Percentiles rank a stretch among this genome's conserved stretches.
Conservation (phyloP, 2,113 vertebrate species). For the Coreoperca whiteheadi region DNA sequence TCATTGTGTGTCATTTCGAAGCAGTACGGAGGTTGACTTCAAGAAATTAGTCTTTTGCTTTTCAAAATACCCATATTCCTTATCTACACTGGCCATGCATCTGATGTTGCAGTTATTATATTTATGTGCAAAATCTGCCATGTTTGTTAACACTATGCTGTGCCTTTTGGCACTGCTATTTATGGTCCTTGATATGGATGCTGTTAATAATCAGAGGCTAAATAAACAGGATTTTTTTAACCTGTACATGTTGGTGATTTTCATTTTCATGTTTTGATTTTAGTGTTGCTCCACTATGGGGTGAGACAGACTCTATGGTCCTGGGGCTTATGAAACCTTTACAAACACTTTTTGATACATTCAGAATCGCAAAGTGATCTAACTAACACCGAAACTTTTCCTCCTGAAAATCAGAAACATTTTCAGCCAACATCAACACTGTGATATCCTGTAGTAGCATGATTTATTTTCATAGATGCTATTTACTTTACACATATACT, state of each 20-base stretch:
- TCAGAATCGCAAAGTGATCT: too few relatives aligned
- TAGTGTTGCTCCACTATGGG: too few relatives aligned
- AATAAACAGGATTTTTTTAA: background rate
- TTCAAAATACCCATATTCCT: constrained; percentile 18
- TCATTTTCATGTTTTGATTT: background rate
- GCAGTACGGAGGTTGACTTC: background rate
- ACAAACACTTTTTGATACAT: too few relatives aligned
- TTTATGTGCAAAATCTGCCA: constrained; percentile 23
- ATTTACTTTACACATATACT: too few relatives aligned
- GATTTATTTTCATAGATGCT: too few relatives aligned
- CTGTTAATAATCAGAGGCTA: too few relatives aligned
- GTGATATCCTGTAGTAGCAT: too few relatives aligned
- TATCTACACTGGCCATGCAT: constrained; percentile 27
- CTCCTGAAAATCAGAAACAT: too few relatives aligned
- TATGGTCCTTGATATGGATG: constrained; percentile 20
- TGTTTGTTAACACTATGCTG: constrained; percentile 32
- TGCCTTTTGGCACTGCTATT: constrained; percentile 54
- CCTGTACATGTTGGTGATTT: background rate
- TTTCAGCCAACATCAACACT: too few relatives aligned
- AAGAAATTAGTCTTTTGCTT: constrained; percentile 9
- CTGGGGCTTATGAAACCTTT: background rate
- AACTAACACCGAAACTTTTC: too few relatives aligned
- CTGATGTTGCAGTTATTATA: constrained; percentile 4
- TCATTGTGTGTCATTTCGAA: constrained; percentile 25
- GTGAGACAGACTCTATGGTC: too few relatives aligned